Evolutionary conservation across 2,113 vertebrate genomes (phyloP).

Genomic region (Callipepla californica): DNA sequence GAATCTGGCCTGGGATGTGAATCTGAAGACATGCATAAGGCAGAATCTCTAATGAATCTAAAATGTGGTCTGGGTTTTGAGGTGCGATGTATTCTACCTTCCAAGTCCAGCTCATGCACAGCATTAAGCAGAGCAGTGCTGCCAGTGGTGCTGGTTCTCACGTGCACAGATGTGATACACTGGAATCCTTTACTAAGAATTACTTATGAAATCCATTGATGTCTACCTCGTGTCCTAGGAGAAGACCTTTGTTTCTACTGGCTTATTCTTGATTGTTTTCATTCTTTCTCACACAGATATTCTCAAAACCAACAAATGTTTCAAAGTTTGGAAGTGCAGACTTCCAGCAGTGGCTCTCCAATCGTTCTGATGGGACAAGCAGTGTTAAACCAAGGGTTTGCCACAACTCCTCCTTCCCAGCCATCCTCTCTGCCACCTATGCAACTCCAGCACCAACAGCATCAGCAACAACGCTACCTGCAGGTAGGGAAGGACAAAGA

Average conservation of each 20-base stretch:
- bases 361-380: slow-evolving; percentile 82
- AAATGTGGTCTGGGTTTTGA: neutral
- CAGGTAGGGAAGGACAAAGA: slow-evolving; percentile 75
- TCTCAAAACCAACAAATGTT: slow-evolving; percentile 76
- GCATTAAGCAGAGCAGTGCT: neutral
- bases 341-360: slow-evolving; percentile 71
- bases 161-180: neutral
- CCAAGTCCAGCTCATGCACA: neutral
- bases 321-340: slow-evolving; percentile 73
- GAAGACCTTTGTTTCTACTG: neutral
- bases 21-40: neutral
- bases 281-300: slow-evolving; percentile 67
- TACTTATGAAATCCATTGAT: neutral
- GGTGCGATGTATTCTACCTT: neutral
- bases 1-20: neutral
- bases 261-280: neutral
- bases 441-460: slow-evolving; percentile 77
- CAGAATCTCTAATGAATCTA: neutral
- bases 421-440: slow-evolving; percentile 74
- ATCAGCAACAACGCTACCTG: slow-evolving; percentile 76
- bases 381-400: slow-evolving; percentile 77
- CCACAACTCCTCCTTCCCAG: slow-evolving; percentile 71
- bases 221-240: neutral
- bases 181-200: neutral
- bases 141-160: fast-evolving